Conservation (phyloP, 1,140 invertebrate genomes). For the Chlorops oryzae region DNA sequence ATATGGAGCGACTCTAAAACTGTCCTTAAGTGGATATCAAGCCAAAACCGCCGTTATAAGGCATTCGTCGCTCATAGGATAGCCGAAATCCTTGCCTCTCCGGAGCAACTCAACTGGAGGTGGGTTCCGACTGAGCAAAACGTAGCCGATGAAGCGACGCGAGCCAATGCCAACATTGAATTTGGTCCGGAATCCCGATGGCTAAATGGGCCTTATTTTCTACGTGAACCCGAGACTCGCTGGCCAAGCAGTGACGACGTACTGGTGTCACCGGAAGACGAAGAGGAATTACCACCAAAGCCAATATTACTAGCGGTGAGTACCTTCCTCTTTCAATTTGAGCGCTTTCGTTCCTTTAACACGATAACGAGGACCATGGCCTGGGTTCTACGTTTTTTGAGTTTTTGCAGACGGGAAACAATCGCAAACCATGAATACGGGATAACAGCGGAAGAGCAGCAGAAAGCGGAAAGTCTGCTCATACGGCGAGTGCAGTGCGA, state of each 20-base stretch:
- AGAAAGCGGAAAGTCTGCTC: no score
- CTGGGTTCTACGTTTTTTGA: not conserved
- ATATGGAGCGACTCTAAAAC: not conserved
- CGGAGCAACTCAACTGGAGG: constrained; percentile 20
- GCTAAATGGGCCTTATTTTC: no score
- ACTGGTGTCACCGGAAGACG: not conserved
- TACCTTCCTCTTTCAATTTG: not conserved
- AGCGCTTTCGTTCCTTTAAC: not conserved
- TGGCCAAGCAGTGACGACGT: no score
- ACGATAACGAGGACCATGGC: no score
- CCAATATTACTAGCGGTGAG: not conserved
- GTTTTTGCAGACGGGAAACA: not conserved
- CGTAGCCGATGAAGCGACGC: constrained; percentile 27
- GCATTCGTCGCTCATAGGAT: constrained; percentile 30
- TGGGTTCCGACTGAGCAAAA: constrained; percentile 29
- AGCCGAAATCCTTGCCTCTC: constrained; percentile 19
- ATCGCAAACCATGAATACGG: not conserved
- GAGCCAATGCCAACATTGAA: no score
- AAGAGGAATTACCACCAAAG: not conserved
- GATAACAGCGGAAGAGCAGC: not conserved
- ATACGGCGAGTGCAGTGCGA: no score
- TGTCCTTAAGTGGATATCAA: not conserved
- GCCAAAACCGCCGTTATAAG: not conserved
- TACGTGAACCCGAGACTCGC: not conserved
- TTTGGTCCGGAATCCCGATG: no score